phyloP scores from a whole-genome alignment of 2,113 vertebrate species.

The Raphicerus campestris region DNA sequence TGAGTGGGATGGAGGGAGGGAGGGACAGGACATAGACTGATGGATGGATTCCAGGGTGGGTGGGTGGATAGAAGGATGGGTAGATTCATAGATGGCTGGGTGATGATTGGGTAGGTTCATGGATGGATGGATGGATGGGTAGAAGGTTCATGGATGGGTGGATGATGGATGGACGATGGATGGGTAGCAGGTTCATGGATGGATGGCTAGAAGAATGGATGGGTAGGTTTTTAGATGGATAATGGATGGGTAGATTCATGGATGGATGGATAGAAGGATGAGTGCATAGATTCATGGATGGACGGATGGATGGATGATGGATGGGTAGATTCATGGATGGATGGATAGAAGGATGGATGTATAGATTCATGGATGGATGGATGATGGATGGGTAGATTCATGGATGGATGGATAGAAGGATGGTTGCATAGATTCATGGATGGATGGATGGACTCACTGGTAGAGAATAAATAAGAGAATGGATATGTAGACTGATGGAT shows the following conservation, averaged over 20 bases:
- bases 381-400: background rate
- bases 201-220: background rate
- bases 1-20: no score
- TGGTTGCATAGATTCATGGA: no score
- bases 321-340: background rate
- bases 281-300: no score
- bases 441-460: background rate
- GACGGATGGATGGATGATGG: background rate
- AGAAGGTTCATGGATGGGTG: background rate
- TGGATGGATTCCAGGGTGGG: background rate
- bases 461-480: background rate
- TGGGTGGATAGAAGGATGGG: background rate
- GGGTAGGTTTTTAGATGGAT: background rate
- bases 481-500: background rate
- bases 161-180: background rate
- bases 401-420: background rate
- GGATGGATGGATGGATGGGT: background rate
- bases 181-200: background rate
- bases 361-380: background rate
- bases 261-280: background rate
- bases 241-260: background rate
- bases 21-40: accelerated
- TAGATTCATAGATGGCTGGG: background rate
- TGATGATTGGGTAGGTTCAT: background rate
- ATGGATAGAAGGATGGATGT: accelerated